phyloP scores from a whole-genome alignment of 2,113 vertebrate species.

The Rhea americana region DNA sequence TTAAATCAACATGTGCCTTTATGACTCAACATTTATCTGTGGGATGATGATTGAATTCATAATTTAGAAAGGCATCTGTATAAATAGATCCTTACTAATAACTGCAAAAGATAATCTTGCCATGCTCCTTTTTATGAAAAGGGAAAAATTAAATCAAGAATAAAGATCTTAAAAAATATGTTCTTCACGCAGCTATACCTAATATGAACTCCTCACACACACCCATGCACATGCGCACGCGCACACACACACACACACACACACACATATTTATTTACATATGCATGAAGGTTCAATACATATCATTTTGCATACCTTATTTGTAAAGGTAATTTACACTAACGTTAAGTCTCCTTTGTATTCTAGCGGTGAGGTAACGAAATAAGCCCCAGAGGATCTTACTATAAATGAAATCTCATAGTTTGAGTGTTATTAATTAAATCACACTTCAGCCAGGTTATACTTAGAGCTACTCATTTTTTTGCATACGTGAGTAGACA shows the following conservation, averaged over 20 bases:
- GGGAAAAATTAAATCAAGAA: not conserved
- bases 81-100: constrained; percentile 67
- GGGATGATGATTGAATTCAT: constrained; percentile 65
- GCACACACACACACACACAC: not conserved
- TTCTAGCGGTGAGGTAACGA: not conserved
- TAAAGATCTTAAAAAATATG: not conserved
- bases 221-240: not conserved
- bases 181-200: not conserved
- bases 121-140: not conserved
- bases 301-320: not conserved
- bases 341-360: not conserved
- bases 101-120: constrained; percentile 36
- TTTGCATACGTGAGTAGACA: constrained; percentile 46
- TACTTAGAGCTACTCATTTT: constrained; percentile 34
- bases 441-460: constrained; percentile 43
- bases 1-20: constrained; percentile 73
- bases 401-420: constrained; percentile 29
- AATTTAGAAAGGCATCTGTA: constrained; percentile 64
- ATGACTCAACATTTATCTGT: constrained; percentile 69
- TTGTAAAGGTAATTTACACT: not conserved
- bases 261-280: not conserved
- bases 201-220: accelerated
- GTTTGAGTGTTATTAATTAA: constrained; percentile 56
- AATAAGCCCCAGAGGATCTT: not conserved
- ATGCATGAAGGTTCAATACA: not conserved